Evolutionary conservation across 2,797 vertebrate species (phyloP).

Genomic region (Myotis planiceps): DNA sequence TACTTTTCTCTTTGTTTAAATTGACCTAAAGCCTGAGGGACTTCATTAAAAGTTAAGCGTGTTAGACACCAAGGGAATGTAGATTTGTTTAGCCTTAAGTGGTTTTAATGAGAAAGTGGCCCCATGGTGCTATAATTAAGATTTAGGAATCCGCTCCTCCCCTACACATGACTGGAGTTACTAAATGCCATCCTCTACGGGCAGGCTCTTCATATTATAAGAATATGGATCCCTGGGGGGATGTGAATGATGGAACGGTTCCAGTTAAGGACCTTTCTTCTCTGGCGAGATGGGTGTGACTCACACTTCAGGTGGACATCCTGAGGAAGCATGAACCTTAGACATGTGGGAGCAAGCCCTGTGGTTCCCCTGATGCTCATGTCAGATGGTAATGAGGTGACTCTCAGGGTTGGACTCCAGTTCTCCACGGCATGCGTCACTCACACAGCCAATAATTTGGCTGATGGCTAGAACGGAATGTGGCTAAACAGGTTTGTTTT

Average conservation of each 20-base stretch:
- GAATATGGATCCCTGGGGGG: neutral
- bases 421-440: neutral
- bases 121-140: conserved; percentile 36
- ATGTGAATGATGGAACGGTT: neutral
- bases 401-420: neutral
- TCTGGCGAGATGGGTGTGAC: neutral
- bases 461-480: neutral
- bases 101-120: conserved; percentile 53
- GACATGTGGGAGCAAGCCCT: neutral
- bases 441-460: neutral
- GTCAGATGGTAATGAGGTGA: neutral
- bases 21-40: conserved; percentile 48
- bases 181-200: neutral
- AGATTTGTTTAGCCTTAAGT: conserved; percentile 35
- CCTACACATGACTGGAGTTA: neutral
- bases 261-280: neutral
- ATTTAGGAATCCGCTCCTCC: neutral
- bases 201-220: neutral
- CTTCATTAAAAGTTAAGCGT: conserved; percentile 58
- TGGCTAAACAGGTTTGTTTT: neutral
- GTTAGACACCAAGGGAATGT: conserved; percentile 26
- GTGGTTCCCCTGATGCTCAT: neutral
- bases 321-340: neutral
- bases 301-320: neutral
- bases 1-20: conserved; percentile 56